A percentile compares a stretch with the other conserved stretches of the same genome.
Conservation (phyloP, 2,888 invertebrate species). For the Onthophagus sagittarius region DNA sequence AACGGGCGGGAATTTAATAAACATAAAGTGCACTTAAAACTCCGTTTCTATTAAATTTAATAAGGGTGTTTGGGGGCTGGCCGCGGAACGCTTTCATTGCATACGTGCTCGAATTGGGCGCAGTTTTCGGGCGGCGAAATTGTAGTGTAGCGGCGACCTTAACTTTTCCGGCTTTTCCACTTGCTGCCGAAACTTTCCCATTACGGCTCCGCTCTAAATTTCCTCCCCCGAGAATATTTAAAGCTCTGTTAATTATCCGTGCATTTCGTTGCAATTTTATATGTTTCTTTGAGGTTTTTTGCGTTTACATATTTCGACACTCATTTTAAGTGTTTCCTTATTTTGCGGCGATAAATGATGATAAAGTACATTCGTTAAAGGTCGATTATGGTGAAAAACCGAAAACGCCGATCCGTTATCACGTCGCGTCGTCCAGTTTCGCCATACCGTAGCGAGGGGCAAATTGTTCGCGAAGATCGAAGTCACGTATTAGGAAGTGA, state of each 20-base stretch:
- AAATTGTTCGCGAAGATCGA: constrained; percentile 24
- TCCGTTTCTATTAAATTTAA: constrained; percentile 39
- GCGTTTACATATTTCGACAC: background rate
- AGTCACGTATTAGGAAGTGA: constrained; percentile 36
- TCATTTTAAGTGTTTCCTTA: background rate
- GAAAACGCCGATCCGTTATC: background rate
- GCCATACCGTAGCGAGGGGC: background rate
- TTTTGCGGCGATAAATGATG: background rate
- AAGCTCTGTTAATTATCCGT: constrained; percentile 3
- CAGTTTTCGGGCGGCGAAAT: background rate
- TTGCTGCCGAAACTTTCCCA: constrained; percentile 1
- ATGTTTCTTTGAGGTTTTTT: background rate
- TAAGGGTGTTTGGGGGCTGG: constrained; percentile 32
- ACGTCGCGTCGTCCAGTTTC: background rate
- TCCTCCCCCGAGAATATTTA: constrained; percentile 1
- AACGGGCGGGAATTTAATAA: constrained; percentile 31
- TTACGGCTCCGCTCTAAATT: constrained; percentile 15
- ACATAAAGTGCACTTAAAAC: constrained; percentile 35
- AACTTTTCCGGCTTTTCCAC: constrained; percentile 1
- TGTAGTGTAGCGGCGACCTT: constrained; percentile 3
- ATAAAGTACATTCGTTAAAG: background rate
- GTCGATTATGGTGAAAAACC: background rate
- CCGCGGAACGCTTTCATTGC: constrained; percentile 13
- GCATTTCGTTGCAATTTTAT: no score
- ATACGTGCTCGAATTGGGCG: constrained; percentile 10